Evolutionary conservation across 2,888 invertebrate genomes (phyloP), one percentile per base, ranked within the genome.

Genomic region (Nemapogon koenigi): DNA sequence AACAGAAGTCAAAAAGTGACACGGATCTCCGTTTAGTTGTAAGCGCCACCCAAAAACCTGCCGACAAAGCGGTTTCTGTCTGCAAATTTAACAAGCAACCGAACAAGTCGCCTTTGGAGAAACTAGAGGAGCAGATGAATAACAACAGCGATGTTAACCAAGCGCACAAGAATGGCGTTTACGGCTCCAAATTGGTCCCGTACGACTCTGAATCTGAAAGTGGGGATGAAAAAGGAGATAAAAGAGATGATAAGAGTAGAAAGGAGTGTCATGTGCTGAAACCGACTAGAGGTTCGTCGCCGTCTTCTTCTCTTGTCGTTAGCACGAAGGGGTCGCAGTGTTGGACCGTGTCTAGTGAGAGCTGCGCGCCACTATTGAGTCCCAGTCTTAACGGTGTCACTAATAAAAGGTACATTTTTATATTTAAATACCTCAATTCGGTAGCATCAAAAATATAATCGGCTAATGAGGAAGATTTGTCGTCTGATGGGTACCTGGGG

Each of bases 161-260:
- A 28, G 13, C 51, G 16, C 57, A 57, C 25, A 57, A 59, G 42
- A 68, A 70, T 44, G 65, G 64, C 2, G 52, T 50, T 43, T 46
- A 55, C 14, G 16, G 22, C 10, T 66, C 72, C 8, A 63, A 65
- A 45, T 63, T 85, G 38, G 84, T 84, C 40, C 84, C 85, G 15
- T 84, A 85, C 49, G 84, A 83, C 49, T 81, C 81, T 0, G 83
- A 83, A 50, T 83, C 83, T 0, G 31, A 31, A 17, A 83, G 79
- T 43, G 65, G 75, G 3, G 79, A 80, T 41, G 75, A 75, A 51
- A 59, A 65, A 0, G 45, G 33, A 13, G 59, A 54, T 2, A 47
- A 51, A 41, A 35, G 41, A 4, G 39, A 18, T 15, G 49, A 42
- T 41, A 51, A 48, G 11, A 42, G 40, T 6, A 36, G 41, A 4